Evolutionary conservation across 2,113 vertebrate species (phyloP).

Genomic region (Ailuropoda melanoleuca): DNA sequence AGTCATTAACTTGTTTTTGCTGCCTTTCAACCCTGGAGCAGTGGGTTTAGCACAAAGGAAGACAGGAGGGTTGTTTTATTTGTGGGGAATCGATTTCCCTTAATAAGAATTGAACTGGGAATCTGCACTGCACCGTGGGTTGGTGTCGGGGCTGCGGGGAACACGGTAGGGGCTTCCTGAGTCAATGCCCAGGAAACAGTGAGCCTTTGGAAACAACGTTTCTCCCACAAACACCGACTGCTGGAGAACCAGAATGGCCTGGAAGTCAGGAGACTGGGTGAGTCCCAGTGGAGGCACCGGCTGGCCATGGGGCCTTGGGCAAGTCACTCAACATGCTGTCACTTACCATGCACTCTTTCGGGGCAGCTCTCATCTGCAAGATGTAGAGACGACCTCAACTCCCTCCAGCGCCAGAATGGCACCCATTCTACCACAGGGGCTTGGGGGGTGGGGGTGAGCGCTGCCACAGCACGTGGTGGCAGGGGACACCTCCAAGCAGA

Average conservation of each 20-base stretch:
- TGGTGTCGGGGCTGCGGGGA: not conserved
- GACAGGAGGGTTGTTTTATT: not conserved
- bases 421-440: not conserved
- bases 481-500: not conserved
- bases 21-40: conserved; percentile 13
- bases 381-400: not conserved
- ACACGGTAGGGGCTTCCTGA: not conserved
- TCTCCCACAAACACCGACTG: not conserved
- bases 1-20: conserved; percentile 5
- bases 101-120: not conserved
- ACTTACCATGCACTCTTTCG: not conserved
- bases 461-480: no score
- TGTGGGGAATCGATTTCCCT: not conserved
- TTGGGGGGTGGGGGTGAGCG: not conserved
- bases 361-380: not conserved
- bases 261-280: not conserved
- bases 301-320: not conserved
- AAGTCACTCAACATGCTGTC: not conserved
- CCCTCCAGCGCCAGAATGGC: not conserved
- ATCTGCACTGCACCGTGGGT: not conserved
- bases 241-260: not conserved
- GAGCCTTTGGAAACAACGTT: not conserved
- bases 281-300: not conserved
- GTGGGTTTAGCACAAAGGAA: conserved; percentile 2
- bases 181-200: not conserved